These are phyloP conservation scores for Agonopterix alstromeriana DNA, from an alignment of 2,888 invertebrate species.

Conservation along the genomic window DNA sequence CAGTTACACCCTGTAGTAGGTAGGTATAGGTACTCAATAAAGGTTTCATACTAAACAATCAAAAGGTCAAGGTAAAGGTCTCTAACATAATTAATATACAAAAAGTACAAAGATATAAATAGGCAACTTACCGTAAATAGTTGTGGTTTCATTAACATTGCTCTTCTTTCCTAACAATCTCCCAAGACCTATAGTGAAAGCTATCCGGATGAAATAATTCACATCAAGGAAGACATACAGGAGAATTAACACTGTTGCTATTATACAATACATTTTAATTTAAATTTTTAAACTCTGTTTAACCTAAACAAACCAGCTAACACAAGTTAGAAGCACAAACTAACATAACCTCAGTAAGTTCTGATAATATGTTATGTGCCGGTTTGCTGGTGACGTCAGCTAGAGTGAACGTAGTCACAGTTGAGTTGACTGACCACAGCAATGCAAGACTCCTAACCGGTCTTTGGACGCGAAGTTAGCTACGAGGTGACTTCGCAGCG, in stretches of 20 bases:
- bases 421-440: not conserved
- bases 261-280: slow-evolving; percentile 49
- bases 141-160: slow-evolving; percentile 82
- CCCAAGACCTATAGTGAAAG: slow-evolving; percentile 82
- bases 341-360: not conserved
- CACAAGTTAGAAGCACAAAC: not conserved
- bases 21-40: no score
- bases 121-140: slow-evolving; percentile 82
- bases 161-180: slow-evolving; percentile 82
- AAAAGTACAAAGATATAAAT: no score
- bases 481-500: no score
- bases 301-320: no score
- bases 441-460: no score
- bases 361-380: not conserved
- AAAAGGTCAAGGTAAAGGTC: no score
- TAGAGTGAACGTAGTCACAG: not conserved
- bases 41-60: no score
- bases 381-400: slow-evolving; percentile 5
- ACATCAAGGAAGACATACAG: slow-evolving; percentile 86
- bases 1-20: no score
- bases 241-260: slow-evolving; percentile 60
- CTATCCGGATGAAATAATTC: slow-evolving; percentile 85
- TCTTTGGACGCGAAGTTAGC: no score
- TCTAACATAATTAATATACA: no score
- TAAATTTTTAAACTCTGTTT: not conserved